These are phyloP conservation scores for Melanerpes formicivorus DNA, from an alignment of 2,113 vertebrate species.

Conservation along the genomic window DNA sequence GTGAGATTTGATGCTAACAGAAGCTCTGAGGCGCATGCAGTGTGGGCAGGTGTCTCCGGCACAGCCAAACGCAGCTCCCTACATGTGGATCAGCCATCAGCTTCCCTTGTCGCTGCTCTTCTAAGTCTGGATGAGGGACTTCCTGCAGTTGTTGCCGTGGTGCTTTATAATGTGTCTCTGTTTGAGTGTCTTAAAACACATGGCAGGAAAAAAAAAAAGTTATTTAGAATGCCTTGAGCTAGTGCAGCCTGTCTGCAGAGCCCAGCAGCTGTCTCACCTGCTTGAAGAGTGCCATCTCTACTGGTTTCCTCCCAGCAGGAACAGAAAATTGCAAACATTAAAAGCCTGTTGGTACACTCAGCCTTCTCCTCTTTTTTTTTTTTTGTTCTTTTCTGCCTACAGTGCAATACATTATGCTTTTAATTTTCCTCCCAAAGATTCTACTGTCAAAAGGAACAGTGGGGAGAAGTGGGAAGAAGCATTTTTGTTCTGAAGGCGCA, in stretches of 20 bases:
- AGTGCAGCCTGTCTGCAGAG: not conserved
- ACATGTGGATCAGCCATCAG: not conserved
- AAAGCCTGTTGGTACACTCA: not conserved
- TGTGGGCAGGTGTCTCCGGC: not conserved
- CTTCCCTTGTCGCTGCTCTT: constrained; percentile 17
- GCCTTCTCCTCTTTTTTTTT: not conserved
- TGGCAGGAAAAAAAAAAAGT: not conserved
- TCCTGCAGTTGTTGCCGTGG: not conserved
- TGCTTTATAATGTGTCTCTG: not conserved
- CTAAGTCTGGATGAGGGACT: not conserved
- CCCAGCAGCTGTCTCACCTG: not conserved
- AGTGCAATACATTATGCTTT: not conserved
- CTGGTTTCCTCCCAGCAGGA: constrained; percentile 27
- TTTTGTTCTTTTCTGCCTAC: not conserved
- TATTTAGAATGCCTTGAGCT: constrained; percentile 26
- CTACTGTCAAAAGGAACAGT: not conserved
- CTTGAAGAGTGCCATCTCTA: constrained; percentile 27
- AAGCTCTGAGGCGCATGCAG: not conserved
- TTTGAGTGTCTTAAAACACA: constrained; percentile 20
- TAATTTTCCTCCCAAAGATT: constrained; percentile 1
- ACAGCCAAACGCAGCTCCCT: not conserved
- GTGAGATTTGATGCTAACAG: not conserved
- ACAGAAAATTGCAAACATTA: constrained; percentile 22
- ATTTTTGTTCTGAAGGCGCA: not conserved
- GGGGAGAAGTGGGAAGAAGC: not conserved